These are phyloP conservation scores for Ellobium chinense DNA, from an alignment of 2,888 invertebrate genomes.

Conservation along the genomic window DNA sequence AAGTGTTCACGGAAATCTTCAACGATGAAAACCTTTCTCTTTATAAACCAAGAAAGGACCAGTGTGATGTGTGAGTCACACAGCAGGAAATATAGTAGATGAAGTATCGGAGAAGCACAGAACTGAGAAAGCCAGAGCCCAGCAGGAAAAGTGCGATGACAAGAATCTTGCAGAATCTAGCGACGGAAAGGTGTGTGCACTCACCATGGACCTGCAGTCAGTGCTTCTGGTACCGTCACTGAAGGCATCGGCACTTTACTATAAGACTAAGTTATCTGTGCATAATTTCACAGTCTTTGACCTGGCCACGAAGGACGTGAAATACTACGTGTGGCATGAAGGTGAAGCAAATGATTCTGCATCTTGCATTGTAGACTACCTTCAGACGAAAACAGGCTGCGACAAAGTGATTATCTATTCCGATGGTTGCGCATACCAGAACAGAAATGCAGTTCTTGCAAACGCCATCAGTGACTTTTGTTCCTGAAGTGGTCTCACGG, in stretches of 20 bases:
- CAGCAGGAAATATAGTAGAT: slow-evolving; percentile 15
- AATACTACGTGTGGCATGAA: slow-evolving; percentile 40
- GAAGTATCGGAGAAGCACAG: slow-evolving; percentile 2
- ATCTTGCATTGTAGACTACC: slow-evolving; percentile 10
- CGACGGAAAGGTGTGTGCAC: not conserved
- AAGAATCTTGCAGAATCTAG: slow-evolving; percentile 9
- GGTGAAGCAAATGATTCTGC: slow-evolving; percentile 29
- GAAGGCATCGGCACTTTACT: slow-evolving; percentile 33
- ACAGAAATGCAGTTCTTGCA: slow-evolving; percentile 41
- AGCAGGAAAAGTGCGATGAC: slow-evolving; percentile 18
- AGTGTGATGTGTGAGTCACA: slow-evolving; percentile 1
- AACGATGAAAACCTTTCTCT: not conserved
- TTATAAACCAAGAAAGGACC: not conserved
- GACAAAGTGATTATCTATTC: slow-evolving; percentile 45
- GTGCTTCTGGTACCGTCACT: slow-evolving; percentile 30
- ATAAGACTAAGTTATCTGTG: slow-evolving; percentile 32
- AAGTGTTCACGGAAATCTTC: not conserved
- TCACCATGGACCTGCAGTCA: slow-evolving; percentile 24
- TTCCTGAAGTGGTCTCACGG: slow-evolving; percentile 11
- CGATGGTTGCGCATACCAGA: slow-evolving; percentile 49
- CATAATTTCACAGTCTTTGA: slow-evolving; percentile 41
- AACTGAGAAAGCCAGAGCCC: not conserved
- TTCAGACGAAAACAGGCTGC: not conserved
- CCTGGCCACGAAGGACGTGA: slow-evolving; percentile 11
- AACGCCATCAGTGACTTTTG: slow-evolving; percentile 34